phyloP scores from a whole-genome alignment of 2,797 vertebrate species.

The Parotocinclus haroldoi region DNA sequence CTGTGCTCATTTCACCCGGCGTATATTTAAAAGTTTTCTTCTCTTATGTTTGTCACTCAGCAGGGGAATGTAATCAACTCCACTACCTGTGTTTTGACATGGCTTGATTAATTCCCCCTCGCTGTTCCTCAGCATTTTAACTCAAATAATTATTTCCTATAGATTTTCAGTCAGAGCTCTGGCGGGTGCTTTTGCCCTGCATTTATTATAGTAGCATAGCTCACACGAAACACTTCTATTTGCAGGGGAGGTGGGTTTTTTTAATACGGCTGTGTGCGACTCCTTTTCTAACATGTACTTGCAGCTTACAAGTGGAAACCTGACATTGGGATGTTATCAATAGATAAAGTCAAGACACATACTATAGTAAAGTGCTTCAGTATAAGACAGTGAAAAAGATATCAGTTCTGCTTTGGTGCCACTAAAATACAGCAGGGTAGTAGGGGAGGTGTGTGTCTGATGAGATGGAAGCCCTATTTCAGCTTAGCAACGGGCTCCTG shows the following conservation, averaged over 20 bases:
- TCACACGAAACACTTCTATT: conserved; percentile 34
- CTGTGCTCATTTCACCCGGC: conserved; percentile 39
- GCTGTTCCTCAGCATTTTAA: conserved; percentile 54
- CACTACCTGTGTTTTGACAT: conserved; percentile 58
- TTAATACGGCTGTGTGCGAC: conserved; percentile 2
- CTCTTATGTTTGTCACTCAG: conserved; percentile 59
- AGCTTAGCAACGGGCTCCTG: conserved; percentile 31
- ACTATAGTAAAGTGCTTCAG: neutral
- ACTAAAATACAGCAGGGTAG: conserved; percentile 15
- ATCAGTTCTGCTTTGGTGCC: conserved; percentile 24
- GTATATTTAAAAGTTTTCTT: conserved; percentile 54
- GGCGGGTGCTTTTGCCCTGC: conserved; percentile 42
- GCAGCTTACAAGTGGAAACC: too few relatives aligned
- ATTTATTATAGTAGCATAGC: conserved; percentile 40
- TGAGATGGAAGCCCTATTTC: conserved; percentile 32
- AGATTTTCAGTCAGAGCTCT: conserved; percentile 53
- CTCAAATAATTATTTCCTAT: conserved; percentile 57
- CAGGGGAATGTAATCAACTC: conserved; percentile 56
- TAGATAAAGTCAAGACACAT: neutral
- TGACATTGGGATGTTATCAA: conserved; percentile 2
- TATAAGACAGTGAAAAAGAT: conserved; percentile 1
- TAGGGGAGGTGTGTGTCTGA: conserved; percentile 20
- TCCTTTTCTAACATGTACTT: neutral
- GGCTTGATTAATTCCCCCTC: conserved; percentile 56
- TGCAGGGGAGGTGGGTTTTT: conserved; percentile 19